Conservation (phyloP, 1,140 invertebrate species). For the Papilio xuthus region DNA sequence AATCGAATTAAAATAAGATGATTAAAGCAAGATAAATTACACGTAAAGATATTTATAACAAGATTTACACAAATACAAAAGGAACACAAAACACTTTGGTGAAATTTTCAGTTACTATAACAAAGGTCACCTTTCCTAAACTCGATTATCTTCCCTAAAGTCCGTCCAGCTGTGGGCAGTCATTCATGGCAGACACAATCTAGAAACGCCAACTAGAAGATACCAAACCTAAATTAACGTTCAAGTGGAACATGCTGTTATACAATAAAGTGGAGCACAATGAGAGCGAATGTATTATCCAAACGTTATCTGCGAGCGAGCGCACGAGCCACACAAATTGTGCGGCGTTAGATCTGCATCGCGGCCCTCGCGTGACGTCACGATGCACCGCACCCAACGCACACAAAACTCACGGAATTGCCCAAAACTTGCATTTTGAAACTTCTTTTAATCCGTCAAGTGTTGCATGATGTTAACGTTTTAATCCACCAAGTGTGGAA, state of each 20-base stretch:
- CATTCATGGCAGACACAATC: constrained; percentile 9
- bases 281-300: constrained; percentile 66
- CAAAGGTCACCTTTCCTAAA: background rate
- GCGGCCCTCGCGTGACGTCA: constrained; percentile 45
- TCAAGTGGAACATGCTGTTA: constrained; percentile 40
- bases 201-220: constrained; percentile 26
- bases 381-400: constrained; percentile 51
- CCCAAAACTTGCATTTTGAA: constrained; percentile 38
- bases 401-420: constrained; percentile 10
- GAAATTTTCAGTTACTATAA: background rate
- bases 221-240: constrained; percentile 40
- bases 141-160: constrained; percentile 1
- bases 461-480: background rate
- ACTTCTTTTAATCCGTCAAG: constrained; percentile 6
- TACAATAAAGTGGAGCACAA: constrained; percentile 55
- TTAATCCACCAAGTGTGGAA: background rate
- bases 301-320: constrained; percentile 54
- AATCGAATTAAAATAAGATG: too few species aligned
- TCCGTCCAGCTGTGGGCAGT: constrained; percentile 8
- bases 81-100: background rate
- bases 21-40: too few species aligned
- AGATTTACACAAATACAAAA: too few species aligned
- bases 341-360: constrained; percentile 55
- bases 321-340: constrained; percentile 62
- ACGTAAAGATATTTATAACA: too few species aligned